phyloP scores from a whole-genome alignment of 2,797 vertebrate genomes.

The Phataginus tricuspis region DNA sequence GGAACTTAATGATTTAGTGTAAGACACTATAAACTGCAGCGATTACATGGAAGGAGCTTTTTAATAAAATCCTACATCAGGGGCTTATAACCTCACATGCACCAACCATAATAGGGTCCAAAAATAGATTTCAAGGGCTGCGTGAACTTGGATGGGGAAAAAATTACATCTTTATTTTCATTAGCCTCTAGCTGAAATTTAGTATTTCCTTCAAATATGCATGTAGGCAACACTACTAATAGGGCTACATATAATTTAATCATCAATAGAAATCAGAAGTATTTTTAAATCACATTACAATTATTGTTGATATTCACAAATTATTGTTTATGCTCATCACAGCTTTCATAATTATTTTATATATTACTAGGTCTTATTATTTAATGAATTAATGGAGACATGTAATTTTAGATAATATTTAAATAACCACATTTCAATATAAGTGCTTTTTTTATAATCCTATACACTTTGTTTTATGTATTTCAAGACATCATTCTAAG shows the following conservation, averaged over 20 bases:
- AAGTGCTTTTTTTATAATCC: neutral
- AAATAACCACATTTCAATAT: neutral
- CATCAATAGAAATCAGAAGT: neutral
- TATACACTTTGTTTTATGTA: neutral
- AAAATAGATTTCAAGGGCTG: neutral
- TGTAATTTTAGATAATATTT: neutral
- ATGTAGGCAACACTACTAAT: neutral
- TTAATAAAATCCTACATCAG: neutral
- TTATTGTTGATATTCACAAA: neutral
- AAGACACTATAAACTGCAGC: neutral
- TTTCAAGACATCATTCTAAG: slow-evolving; percentile 33
- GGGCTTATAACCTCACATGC: neutral
- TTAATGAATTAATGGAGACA: neutral
- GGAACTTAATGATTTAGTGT: neutral
- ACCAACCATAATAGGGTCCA: neutral
- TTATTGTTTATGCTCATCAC: neutral
- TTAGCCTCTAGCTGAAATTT: neutral
- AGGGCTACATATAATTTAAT: neutral
- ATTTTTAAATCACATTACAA: neutral
- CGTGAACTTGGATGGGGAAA: neutral
- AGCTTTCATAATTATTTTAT: neutral
- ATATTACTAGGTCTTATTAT: neutral
- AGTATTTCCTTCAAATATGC: neutral
- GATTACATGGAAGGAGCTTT: neutral
- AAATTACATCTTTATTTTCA: neutral